Conservation (phyloP, 2,888 invertebrate species). For the Tiphia femorata region DNA sequence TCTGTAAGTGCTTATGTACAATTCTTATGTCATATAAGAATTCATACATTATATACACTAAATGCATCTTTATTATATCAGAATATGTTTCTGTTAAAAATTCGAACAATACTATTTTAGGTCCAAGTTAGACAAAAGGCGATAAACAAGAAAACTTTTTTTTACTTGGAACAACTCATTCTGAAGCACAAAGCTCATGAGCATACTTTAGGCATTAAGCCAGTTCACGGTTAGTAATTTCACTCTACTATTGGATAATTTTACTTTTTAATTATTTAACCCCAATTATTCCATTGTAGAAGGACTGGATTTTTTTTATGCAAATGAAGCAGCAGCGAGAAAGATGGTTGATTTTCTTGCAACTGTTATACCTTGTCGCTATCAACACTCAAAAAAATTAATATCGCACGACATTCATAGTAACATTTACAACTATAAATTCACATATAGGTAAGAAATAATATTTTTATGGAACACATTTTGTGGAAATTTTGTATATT, state of each 20-base stretch:
- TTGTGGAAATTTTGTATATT: too few relatives aligned
- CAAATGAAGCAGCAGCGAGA: constrained; percentile 88
- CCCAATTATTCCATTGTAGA: constrained; percentile 70
- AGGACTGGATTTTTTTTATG: constrained; percentile 96
- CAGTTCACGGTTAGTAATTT: constrained; percentile 76
- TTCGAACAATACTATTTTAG: constrained; percentile 66
- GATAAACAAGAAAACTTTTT: constrained; percentile 97
- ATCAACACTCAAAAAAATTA: constrained; percentile 91
- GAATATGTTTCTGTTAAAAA: too few relatives aligned
- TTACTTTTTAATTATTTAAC: background rate
- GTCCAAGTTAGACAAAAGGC: constrained; percentile 90
- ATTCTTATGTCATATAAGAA: constrained; percentile 4
- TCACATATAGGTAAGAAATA: constrained; percentile 75
- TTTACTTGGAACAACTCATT: constrained; percentile 96
- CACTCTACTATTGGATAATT: background rate
- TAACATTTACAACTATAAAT: constrained; percentile 97
- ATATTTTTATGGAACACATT: too few relatives aligned
- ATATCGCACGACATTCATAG: constrained; percentile 98
- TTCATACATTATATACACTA: background rate
- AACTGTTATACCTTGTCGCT: constrained; percentile 88
- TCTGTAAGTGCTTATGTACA: constrained; percentile 67
- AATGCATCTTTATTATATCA: background rate
- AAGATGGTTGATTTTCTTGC: constrained; percentile 96
- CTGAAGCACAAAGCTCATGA: constrained; percentile 95
- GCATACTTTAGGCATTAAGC: constrained; percentile 89